Conservation (phyloP, 2,888 invertebrate species). For the Arenicola marina region DNA sequence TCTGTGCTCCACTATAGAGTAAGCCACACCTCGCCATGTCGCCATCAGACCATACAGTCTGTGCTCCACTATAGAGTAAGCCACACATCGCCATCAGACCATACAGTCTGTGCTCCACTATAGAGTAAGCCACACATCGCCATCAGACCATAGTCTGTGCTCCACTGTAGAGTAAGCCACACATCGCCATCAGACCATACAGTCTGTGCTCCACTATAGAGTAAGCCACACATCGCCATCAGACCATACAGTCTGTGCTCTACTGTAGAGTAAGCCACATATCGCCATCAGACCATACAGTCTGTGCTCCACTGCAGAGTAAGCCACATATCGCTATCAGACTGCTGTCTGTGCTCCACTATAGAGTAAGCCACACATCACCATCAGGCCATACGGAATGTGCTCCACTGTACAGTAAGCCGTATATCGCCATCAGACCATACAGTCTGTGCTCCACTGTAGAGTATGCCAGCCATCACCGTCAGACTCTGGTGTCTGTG, state of each 20-base stretch:
- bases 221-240: slow-evolving; percentile 23
- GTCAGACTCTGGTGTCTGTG: slow-evolving; percentile 22
- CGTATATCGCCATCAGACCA: slow-evolving; percentile 19
- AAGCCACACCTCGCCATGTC: slow-evolving; percentile 12
- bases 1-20: slow-evolving; percentile 26
- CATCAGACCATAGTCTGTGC: slow-evolving; percentile 24
- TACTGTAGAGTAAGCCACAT: slow-evolving; percentile 25
- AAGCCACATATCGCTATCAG: slow-evolving; percentile 18
- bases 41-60: slow-evolving; percentile 24
- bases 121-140: slow-evolving; percentile 25
- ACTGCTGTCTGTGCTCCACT: slow-evolving; percentile 22
- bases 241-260: slow-evolving; percentile 24
- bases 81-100: slow-evolving; percentile 21
- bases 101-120: slow-evolving; percentile 20
- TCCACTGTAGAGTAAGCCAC: slow-evolving; percentile 25
- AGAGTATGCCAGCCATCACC: slow-evolving; percentile 23
- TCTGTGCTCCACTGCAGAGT: slow-evolving; percentile 26
- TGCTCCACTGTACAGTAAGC: slow-evolving; percentile 25
- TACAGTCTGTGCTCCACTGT: slow-evolving; percentile 23
- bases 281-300: slow-evolving; percentile 22
- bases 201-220: slow-evolving; percentile 23
- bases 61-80: slow-evolving; percentile 26
- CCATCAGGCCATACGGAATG: slow-evolving; percentile 40
- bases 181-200: slow-evolving; percentile 22
- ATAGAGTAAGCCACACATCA: slow-evolving; percentile 31